These are phyloP conservation scores for Calyptomena viridis DNA, from an alignment of 2,113 vertebrate species.

Conservation along the genomic window DNA sequence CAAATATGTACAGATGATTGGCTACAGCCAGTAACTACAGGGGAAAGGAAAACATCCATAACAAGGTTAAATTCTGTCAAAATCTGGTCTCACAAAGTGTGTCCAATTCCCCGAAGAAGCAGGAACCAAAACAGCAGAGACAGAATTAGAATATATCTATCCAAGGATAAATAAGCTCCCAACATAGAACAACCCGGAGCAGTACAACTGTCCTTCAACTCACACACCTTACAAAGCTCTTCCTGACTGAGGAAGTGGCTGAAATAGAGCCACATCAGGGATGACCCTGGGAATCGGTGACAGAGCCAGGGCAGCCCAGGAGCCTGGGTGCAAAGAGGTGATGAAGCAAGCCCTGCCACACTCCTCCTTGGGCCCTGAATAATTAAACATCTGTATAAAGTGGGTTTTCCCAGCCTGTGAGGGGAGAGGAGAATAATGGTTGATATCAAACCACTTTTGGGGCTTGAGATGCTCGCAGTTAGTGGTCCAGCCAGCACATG, in stretches of 20 bases:
- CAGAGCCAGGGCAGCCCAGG: background rate
- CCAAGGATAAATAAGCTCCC: background rate
- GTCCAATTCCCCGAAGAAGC: background rate
- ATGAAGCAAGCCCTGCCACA: background rate
- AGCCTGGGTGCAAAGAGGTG: background rate
- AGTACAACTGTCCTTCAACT: background rate
- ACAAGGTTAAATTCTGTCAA: background rate
- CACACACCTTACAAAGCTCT: background rate
- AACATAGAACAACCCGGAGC: background rate
- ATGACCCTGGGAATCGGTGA: background rate
- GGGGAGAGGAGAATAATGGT: background rate
- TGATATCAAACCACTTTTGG: background rate
- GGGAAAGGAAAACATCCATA: background rate
- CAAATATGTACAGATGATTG: background rate
- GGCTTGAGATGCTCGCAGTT: background rate
- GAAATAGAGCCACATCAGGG: background rate
- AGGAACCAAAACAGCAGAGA: conserved; percentile 6
- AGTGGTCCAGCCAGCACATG: accelerated
- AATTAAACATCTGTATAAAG: background rate
- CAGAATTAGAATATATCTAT: background rate
- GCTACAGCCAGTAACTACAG: background rate
- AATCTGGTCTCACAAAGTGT: background rate
- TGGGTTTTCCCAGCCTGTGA: background rate
- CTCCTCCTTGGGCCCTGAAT: background rate
- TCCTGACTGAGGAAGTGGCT: background rate